phyloP scores from a whole-genome alignment of 2,797 vertebrate species.

The Phataginus tricuspis region DNA sequence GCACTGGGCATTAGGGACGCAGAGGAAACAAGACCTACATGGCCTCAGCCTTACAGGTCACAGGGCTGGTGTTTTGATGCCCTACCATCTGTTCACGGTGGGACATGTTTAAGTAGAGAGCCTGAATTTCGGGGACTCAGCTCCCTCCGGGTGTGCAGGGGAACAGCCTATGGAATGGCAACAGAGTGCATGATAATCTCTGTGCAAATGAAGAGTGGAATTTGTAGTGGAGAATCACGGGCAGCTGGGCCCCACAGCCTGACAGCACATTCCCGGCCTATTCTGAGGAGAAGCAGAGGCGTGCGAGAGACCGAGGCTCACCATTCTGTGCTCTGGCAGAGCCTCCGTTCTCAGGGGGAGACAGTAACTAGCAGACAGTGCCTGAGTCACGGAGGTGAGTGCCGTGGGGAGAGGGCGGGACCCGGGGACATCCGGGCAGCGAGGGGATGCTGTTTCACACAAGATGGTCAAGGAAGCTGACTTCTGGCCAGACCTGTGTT shows the following conservation, averaged over 20 bases:
- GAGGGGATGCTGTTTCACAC: neutral
- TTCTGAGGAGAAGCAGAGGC: neutral
- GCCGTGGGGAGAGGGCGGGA: neutral
- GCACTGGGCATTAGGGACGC: neutral
- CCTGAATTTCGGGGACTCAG: neutral
- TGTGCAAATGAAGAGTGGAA: accelerated
- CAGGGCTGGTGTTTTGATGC: no score
- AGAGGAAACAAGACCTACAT: neutral
- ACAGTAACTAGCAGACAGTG: neutral
- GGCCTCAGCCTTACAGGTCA: accelerated
- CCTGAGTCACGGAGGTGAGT: neutral
- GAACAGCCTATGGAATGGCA: neutral
- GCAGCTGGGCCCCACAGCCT: accelerated
- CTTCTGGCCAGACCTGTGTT: neutral
- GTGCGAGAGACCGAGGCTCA: accelerated
- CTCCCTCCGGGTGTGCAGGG: neutral
- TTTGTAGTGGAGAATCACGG: neutral
- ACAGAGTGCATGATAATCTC: neutral
- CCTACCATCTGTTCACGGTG: neutral
- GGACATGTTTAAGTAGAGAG: neutral
- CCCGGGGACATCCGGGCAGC: neutral
- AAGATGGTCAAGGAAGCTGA: neutral
- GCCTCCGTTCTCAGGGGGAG: neutral
- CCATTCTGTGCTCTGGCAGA: neutral
- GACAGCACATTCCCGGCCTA: neutral